Base-by-base conservation (phyloP, 2,888 invertebrate genomes). In the Dolomedes plantarius region DNA sequence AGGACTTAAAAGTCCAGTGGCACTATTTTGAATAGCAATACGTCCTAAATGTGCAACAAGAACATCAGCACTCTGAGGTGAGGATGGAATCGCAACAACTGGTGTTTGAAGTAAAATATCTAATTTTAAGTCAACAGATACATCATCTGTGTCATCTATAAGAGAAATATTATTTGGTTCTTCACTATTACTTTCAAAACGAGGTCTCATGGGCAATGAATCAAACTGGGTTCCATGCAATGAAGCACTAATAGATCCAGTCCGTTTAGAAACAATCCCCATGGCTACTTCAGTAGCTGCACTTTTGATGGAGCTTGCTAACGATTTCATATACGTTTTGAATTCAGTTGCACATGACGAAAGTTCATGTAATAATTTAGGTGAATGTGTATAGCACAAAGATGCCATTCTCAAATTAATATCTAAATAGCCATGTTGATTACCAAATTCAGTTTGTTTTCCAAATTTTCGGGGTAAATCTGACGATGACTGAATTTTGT, bases 231-330 rank as follows among this genome's bases (percentile, higher is more conserved):
- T 85, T 7, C 83, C 77, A 67, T 85, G 83, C 23, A 85, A 27
- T 3, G 83, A 50, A 23, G 83, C 79, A 80, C 86, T 86, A 27
- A 80, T 62, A n/a, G 86, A 86, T 2, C 74, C 86, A 13, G 79
- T 76, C 41, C 86, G 31, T 67, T 86, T 86, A 27, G 89, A 90
- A 27, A 92, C 91, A 82, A 98, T 93, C 0, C 96, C 97, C 86
- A 96, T 94, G 29, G 98, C 98, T 94, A 98, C 96, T 92, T 98
- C 97, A 0, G 97, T 95, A 41, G 98, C 98, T 76, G 97, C 98
- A 77, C 95, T 94, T 89, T 95, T 95, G 89, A 98, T 95, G 73
- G 97, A 96, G 76, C 95, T 93, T 16, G 97, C 96, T 88, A 97
- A 93, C 91, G 95, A 95, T 77, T 95, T 94, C 89, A 96, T 92